Evolutionary conservation across 1,140 invertebrate species (phyloP), one percentile per base, ranked within the genome.

Genomic region (Palaemon carinicauda): DNA sequence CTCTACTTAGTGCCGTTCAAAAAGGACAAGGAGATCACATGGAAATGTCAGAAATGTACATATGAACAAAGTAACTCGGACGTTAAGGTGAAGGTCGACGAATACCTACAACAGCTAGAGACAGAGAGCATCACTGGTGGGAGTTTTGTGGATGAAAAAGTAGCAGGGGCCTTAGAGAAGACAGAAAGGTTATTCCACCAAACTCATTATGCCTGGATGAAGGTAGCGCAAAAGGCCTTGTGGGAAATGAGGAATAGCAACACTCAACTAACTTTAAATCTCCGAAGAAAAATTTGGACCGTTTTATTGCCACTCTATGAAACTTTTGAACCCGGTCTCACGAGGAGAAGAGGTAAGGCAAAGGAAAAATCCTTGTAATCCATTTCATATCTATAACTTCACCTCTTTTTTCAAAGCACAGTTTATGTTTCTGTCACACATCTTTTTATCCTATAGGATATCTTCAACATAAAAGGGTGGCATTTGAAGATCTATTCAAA

Each of bases 1-100:
- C 31, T 27, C 3, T 80, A 78, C 9, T 65, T 94, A 79, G 81
- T 94, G 53, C 93, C 91, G 29, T 91, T 94, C 90, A 94, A 94
- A 3, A 91, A 94, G 50, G 92, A 94, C 82, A 92, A 93, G 73
- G 89, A 91, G 1, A 92, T 94, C 12, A 88, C 90, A 3, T 95
- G 94, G 95, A 93, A 93, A 88, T 95, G 95, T 91, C 92, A 93
- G 83, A 91, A 92, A 82, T 95, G 94, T 90, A 91, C 92, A 27
- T 91, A 93, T 74, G 91, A 91, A 71, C 92, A 93, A n/a, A 90
- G 92, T n/a, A 92, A 92, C 21, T 92, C 93, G 15, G 93, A 94
- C 78, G 93, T 95, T 89, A 89, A 92, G 27, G 93, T 93, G 90
- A 92, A 93, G 12, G 94, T 94, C 87, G 92, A 93, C n/a, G 92